A percentile compares a stretch with the other conserved stretches of the same genome.
Evolutionary conservation across 2,113 vertebrate genomes (phyloP).

Genomic region (Daboia siamensis): DNA sequence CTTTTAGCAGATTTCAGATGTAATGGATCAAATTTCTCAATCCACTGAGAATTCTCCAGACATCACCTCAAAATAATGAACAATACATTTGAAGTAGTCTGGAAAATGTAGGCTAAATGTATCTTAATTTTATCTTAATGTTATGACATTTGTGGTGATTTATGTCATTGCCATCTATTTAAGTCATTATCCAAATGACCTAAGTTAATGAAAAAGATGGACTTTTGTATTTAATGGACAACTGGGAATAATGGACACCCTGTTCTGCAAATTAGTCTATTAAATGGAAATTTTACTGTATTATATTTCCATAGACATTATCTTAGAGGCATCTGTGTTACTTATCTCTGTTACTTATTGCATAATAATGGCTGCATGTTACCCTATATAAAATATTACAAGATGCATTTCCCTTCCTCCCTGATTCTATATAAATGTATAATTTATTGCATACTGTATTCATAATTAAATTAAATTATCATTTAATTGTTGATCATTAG

Average conservation of each 20-base stretch:
- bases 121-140: neutral
- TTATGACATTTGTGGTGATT: neutral
- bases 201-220: neutral
- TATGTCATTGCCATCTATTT: neutral
- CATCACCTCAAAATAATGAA: neutral
- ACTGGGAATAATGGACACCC: neutral
- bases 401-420: neutral
- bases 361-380: neutral
- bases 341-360: neutral
- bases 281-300: neutral
- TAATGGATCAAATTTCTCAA: neutral
- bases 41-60: neutral
- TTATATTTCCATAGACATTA: neutral
- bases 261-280: neutral
- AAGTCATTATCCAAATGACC: neutral
- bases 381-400: neutral
- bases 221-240: neutral
- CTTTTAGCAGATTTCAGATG: neutral
- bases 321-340: neutral
- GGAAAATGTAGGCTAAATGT: neutral
- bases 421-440: neutral
- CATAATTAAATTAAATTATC: neutral
- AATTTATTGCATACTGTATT: neutral
- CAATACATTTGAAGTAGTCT: neutral
- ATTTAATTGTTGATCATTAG: neutral